A percentile compares a stretch with the other conserved stretches of the same genome.
phyloP scores from a whole-genome alignment of 2,888 invertebrate species.

The Mycalesis mineus region DNA sequence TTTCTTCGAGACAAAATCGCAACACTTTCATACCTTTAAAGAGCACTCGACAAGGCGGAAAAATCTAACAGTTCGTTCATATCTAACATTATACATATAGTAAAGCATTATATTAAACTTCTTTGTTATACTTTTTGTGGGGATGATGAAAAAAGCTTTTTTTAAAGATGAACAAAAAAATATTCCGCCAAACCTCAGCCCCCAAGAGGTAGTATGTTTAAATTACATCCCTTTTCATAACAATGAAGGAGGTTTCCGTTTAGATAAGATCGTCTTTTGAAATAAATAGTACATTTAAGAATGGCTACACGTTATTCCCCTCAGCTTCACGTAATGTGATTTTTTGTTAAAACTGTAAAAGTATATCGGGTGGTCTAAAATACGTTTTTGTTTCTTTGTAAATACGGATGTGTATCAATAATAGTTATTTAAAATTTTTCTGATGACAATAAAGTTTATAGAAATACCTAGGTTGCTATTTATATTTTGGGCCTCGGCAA shows the following conservation, averaged over 20 bases:
- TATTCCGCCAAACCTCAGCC: constrained; percentile 10
- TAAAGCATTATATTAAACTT: constrained; percentile 18
- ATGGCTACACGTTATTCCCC: too few species aligned
- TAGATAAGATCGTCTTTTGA: neutral
- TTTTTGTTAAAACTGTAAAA: too few species aligned
- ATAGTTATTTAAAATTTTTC: too few species aligned
- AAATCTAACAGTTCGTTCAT: constrained; percentile 23
- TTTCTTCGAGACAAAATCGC: neutral
- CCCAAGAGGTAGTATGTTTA: constrained; percentile 16
- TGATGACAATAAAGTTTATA: too few species aligned
- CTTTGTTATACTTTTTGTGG: constrained; percentile 24
- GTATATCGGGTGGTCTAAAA: too few species aligned
- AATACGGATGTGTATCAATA: too few species aligned
- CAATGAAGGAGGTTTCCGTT: constrained; percentile 12
- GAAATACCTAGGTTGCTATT: too few species aligned
- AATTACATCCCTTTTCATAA: constrained; percentile 21
- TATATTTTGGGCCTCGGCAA: too few species aligned
- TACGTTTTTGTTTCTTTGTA: too few species aligned
- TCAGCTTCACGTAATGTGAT: too few species aligned
- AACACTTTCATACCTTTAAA: neutral
- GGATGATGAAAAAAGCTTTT: constrained; percentile 33
- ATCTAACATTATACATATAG: constrained; percentile 19
- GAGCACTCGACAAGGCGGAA: neutral
- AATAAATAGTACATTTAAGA: too few species aligned
- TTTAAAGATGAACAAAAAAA: constrained; percentile 37